Percentiles rank a stretch among this genome's conserved stretches.
These are phyloP conservation scores for Glareola pratincola DNA, from an alignment of 2,113 vertebrate species.

Conservation along the genomic window DNA sequence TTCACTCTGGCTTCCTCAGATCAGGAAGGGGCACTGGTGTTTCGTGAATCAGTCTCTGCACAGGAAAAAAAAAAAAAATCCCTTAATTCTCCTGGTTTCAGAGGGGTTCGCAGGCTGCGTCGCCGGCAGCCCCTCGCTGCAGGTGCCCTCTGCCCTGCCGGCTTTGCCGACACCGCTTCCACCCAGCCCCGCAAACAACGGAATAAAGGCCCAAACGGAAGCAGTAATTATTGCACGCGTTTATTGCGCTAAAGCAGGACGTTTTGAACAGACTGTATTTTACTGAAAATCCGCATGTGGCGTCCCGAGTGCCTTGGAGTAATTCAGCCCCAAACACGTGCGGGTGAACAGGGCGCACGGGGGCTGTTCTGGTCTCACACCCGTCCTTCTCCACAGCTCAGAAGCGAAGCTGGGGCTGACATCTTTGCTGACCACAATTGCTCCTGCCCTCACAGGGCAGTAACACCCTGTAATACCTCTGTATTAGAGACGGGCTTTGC, in stretches of 20 bases:
- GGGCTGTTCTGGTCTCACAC: background rate
- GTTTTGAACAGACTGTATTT: background rate
- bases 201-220: background rate
- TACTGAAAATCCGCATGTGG: background rate
- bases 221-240: background rate
- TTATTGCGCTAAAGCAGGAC: slow-evolving; percentile 3
- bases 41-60: background rate
- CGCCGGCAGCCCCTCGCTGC: background rate
- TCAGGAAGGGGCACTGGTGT: background rate
- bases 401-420: background rate
- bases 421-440: background rate
- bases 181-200: background rate
- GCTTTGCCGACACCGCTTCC: fast-evolving
- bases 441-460: background rate
- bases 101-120: background rate
- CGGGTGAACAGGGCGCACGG: background rate
- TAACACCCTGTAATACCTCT: too few species aligned
- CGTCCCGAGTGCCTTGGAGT: background rate
- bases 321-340: background rate
- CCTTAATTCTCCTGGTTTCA: background rate
- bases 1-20: background rate
- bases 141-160: background rate
- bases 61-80: background rate
- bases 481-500: background rate
- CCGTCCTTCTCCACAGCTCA: fast-evolving